phyloP scores from a whole-genome alignment of 2,888 invertebrate genomes.

The Stenoptilia bipunctidactyla region DNA sequence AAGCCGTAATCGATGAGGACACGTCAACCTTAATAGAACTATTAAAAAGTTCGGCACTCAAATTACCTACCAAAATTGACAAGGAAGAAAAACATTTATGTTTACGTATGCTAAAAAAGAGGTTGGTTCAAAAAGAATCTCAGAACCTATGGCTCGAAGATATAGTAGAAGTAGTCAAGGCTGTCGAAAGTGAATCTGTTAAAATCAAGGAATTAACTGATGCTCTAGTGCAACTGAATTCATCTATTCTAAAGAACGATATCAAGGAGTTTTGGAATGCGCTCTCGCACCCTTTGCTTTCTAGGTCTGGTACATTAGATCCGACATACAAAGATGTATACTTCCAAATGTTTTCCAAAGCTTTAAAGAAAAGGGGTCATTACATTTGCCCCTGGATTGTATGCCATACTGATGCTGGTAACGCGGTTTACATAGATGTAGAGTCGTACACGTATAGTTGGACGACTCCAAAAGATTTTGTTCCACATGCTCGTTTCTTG shows the following conservation, averaged over 20 bases:
- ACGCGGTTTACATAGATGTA: conserved; percentile 64
- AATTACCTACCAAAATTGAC: conserved; percentile 43
- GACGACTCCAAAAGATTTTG: conserved; percentile 64
- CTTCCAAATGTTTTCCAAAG: conserved; percentile 61
- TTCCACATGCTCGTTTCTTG: conserved; percentile 55
- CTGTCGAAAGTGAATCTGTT: conserved; percentile 57
- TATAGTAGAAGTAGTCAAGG: conserved; percentile 53
- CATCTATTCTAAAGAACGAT: conserved; percentile 50
- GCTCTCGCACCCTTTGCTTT: conserved; percentile 33
- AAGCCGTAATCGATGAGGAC: conserved; percentile 69
- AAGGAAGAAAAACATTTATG: conserved; percentile 65
- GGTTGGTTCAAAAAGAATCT: conserved; percentile 61
- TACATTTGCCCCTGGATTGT: conserved; percentile 63
- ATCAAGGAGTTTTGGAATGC: conserved; percentile 45
- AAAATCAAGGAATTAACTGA: conserved; percentile 60
- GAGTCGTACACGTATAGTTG: conserved; percentile 63
- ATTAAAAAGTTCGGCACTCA: conserved; percentile 57
- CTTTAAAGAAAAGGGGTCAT: conserved; percentile 50
- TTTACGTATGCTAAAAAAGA: conserved; percentile 62
- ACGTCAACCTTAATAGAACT: conserved; percentile 51
- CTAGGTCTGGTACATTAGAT: conserved; percentile 31
- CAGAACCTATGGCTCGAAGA: conserved; percentile 74
- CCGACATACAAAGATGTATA: conserved; percentile 47
- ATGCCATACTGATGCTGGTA: conserved; percentile 60
- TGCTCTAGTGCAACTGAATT: conserved; percentile 50